Evolutionary conservation across 1,140 invertebrate species (phyloP).

Genomic region (Cydia strobilella): DNA sequence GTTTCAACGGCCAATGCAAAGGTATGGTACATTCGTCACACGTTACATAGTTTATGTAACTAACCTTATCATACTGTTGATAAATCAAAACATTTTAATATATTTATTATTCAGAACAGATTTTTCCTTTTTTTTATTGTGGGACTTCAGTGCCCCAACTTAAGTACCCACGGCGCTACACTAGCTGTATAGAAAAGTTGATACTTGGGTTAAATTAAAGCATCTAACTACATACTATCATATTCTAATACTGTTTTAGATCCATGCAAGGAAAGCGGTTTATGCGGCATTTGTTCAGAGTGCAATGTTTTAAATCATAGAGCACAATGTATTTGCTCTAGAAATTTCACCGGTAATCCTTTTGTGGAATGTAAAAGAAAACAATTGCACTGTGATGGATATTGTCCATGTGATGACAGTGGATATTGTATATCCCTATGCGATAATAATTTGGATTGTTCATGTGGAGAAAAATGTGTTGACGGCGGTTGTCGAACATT

Average conservation of each 20-base stretch:
- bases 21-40: conserved; percentile 72
- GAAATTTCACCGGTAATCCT: conserved; percentile 90
- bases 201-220: too few species aligned
- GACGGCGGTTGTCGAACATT: conserved; percentile 83
- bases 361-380: conserved; percentile 85
- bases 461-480: conserved; percentile 87
- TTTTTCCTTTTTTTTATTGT: too few species aligned
- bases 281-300: conserved; percentile 91
- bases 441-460: conserved; percentile 84
- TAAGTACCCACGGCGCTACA: too few species aligned
- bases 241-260: conserved; percentile 78
- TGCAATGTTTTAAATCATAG: conserved; percentile 91
- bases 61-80: background rate
- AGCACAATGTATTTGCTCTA: conserved; percentile 90
- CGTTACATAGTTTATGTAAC: background rate
- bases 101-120: too few species aligned
- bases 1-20: conserved; percentile 90
- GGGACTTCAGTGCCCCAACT: too few species aligned
- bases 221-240: conserved; percentile 11
- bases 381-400: conserved; percentile 84
- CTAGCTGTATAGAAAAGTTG: too few species aligned
- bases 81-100: too few species aligned
- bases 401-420: conserved; percentile 88
- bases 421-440: conserved; percentile 89
- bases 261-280: conserved; percentile 85